Conservation (phyloP, 2,888 invertebrate species). For the Eucriotettix oculatus region DNA sequence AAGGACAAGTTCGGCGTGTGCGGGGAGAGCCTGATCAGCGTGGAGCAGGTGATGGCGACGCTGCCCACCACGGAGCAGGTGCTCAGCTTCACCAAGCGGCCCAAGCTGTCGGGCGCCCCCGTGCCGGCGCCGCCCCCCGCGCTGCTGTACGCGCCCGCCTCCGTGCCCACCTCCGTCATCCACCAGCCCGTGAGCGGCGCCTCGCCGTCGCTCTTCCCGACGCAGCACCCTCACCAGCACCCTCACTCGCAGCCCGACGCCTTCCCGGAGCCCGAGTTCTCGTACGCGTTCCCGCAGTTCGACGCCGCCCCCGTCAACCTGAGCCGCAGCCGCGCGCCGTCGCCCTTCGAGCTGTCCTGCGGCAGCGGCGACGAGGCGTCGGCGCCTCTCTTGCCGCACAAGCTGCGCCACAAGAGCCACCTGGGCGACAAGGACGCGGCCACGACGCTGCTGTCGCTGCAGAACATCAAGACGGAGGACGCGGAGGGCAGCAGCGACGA, state of each 20-base stretch:
- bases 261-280: slow-evolving; percentile 33
- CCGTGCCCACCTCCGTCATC: slow-evolving; percentile 40
- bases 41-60: slow-evolving; percentile 76
- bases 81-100: slow-evolving; percentile 64
- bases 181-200: slow-evolving; percentile 34
- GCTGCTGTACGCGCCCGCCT: slow-evolving; percentile 31
- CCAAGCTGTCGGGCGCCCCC: slow-evolving; percentile 24
- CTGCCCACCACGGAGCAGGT: slow-evolving; percentile 73
- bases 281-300: not conserved
- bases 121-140: slow-evolving; percentile 22
- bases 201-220: slow-evolving; percentile 14
- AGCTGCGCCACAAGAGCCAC: slow-evolving; percentile 80
- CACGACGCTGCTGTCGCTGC: slow-evolving; percentile 59
- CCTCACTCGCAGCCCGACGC: slow-evolving; percentile 23
- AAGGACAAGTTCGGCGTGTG: slow-evolving; percentile 85
- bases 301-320: slow-evolving; percentile 24
- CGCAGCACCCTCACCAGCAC: not conserved
- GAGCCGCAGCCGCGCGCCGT: slow-evolving; percentile 34
- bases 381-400: slow-evolving; percentile 72
- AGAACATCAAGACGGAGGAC: slow-evolving; percentile 77
- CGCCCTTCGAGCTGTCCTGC: slow-evolving; percentile 68
- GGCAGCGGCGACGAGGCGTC: slow-evolving; percentile 46
- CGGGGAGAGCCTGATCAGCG: slow-evolving; percentile 70
- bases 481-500: slow-evolving; percentile 83
- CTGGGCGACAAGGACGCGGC: slow-evolving; percentile 77